Percentiles rank a stretch among this genome's conserved stretches.
Evolutionary conservation across 2,888 invertebrate genomes (phyloP).

Genomic region (Oxystoma pomonae): DNA sequence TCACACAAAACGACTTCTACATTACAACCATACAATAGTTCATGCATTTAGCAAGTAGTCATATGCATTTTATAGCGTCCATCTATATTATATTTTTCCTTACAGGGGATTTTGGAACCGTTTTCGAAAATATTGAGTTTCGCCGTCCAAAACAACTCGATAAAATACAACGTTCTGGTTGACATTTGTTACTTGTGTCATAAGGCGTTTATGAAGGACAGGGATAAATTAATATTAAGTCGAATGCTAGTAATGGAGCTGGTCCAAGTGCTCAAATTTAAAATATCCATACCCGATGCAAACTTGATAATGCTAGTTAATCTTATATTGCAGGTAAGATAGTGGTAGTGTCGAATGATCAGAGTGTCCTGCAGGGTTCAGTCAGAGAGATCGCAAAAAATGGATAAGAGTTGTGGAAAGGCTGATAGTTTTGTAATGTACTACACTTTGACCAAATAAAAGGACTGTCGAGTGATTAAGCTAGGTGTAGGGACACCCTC

Average conservation of each 20-base stretch:
- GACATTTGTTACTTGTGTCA: constrained; percentile 90
- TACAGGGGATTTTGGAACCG: constrained; percentile 82
- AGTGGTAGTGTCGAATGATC: too few relatives aligned
- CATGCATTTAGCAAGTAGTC: too few relatives aligned
- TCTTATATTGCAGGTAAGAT: constrained; percentile 71
- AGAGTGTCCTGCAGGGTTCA: too few relatives aligned
- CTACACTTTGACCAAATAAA: too few relatives aligned
- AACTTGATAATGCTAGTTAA: constrained; percentile 90
- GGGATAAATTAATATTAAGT: constrained; percentile 90
- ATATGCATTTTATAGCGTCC: too few relatives aligned
- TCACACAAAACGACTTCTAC: too few relatives aligned
- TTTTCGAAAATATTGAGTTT: constrained; percentile 93
- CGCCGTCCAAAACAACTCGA: constrained; percentile 82
- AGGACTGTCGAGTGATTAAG: too few relatives aligned
- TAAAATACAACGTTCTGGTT: constrained; percentile 74
- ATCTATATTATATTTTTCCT: constrained; percentile 20
- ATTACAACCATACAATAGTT: too few relatives aligned
- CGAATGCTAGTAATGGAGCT: constrained; percentile 91
- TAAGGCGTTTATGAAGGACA: constrained; percentile 83
- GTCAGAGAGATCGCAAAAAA: too few relatives aligned
- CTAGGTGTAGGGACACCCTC: too few relatives aligned
- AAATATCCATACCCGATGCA: constrained; percentile 89
- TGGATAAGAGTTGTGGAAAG: too few relatives aligned
- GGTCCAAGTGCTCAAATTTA: constrained; percentile 93
- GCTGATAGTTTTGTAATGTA: too few relatives aligned